Evolutionary conservation across 2,888 invertebrate species (phyloP).

Genomic region (Drosophila putrida): DNA sequence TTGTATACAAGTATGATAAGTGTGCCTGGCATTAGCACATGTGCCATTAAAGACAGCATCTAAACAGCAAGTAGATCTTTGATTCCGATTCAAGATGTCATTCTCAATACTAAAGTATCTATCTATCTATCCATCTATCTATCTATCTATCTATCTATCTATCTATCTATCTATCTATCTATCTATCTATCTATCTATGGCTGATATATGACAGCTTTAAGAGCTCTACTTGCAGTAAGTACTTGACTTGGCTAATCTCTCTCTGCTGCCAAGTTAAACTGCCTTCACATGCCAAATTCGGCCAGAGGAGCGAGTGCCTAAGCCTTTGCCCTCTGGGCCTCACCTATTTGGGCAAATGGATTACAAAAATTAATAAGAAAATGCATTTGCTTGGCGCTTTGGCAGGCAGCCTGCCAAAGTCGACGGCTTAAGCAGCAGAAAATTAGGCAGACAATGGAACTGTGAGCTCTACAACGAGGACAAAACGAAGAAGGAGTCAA

Average conservation of each 20-base stretch:
- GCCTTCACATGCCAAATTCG: slow-evolving; percentile 27
- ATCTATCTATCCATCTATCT: too few species aligned
- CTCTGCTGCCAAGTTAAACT: slow-evolving; percentile 2
- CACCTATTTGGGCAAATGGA: slow-evolving; percentile 57
- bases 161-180: too few species aligned
- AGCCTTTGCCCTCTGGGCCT: slow-evolving; percentile 39
- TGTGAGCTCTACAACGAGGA: slow-evolving; percentile 10
- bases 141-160: too few species aligned
- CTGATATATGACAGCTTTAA: not conserved
- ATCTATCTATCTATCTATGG: slow-evolving; percentile 7
- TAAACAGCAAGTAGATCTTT: slow-evolving; percentile 11
- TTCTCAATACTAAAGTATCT: not conserved
- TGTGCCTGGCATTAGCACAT: slow-evolving; percentile 34
- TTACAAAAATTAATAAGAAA: slow-evolving; percentile 70
- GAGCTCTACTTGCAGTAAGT: not conserved
- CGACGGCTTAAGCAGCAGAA: slow-evolving; percentile 57
- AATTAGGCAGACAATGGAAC: slow-evolving; percentile 77
- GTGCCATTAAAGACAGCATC: slow-evolving; percentile 32
- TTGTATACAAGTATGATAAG: slow-evolving; percentile 22
- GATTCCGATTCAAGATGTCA: not conserved
- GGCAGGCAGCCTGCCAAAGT: slow-evolving; percentile 46
- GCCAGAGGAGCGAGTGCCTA: not conserved
- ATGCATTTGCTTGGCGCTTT: slow-evolving; percentile 46
- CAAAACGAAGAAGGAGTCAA: slow-evolving; percentile 28
- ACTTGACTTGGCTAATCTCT: slow-evolving; percentile 33